Percentiles rank a stretch among this genome's conserved stretches.
Conservation (phyloP, 1,140 invertebrate genomes). For the Scylla paramamosain region DNA sequence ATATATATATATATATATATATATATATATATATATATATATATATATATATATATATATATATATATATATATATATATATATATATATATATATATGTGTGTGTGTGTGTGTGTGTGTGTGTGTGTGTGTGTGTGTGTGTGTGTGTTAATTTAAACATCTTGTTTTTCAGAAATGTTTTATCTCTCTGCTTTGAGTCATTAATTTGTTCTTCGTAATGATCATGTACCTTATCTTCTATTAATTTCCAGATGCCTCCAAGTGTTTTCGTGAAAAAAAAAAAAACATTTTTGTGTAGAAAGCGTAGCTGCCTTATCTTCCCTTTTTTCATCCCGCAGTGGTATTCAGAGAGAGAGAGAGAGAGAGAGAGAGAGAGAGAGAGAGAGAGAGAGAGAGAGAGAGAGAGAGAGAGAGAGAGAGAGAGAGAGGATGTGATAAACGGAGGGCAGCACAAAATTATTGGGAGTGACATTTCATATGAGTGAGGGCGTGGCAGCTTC, state of each 20-base stretch:
- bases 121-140: slow-evolving; percentile 41
- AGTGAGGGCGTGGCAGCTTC: background rate
- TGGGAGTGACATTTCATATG: background rate
- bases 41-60: slow-evolving; percentile 28
- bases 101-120: slow-evolving; percentile 25
- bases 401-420: slow-evolving; percentile 20
- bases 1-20: slow-evolving; percentile 50
- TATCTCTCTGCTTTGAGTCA: no score
- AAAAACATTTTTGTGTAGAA: no score
- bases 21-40: slow-evolving; percentile 44
- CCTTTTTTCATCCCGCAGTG: no score
- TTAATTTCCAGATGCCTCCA: no score
- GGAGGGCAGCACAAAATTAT: background rate
- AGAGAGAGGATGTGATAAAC: background rate
- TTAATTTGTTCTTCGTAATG: no score
- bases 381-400: background rate
- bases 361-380: no score
- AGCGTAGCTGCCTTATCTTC: no score
- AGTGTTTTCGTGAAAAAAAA: no score
- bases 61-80: slow-evolving; percentile 54
- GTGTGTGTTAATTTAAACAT: no score
- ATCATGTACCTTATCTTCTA: no score
- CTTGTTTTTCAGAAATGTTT: no score
- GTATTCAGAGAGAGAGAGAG: no score
- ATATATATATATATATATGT: slow-evolving; percentile 55